These are phyloP conservation scores for Urocynchramus pylzowi DNA, from an alignment of 2,113 vertebrate species.

Conservation along the genomic window DNA sequence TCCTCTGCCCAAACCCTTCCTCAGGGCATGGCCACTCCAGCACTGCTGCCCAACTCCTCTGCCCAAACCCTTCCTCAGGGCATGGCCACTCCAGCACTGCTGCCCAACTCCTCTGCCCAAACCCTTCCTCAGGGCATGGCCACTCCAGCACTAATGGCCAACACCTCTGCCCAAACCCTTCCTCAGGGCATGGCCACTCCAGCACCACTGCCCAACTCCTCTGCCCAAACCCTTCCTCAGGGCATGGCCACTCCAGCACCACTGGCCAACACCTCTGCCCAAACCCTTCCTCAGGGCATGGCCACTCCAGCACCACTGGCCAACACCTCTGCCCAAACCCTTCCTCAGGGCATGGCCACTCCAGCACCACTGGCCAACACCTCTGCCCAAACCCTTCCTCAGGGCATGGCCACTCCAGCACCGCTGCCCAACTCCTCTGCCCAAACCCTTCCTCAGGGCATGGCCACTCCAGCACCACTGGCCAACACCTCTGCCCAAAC, in stretches of 20 bases:
- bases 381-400: too few relatives aligned
- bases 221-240: background rate
- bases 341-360: too few relatives aligned
- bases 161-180: background rate
- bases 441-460: background rate
- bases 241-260: too few relatives aligned
- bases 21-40: background rate
- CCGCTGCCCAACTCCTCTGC: too few relatives aligned
- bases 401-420: too few relatives aligned
- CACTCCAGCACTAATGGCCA: background rate
- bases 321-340: too few relatives aligned
- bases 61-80: background rate
- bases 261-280: too few relatives aligned
- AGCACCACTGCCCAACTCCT: background rate
- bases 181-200: background rate
- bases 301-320: too few relatives aligned
- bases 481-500: background rate
- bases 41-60: background rate
- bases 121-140: background rate
- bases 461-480: background rate
- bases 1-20: background rate
- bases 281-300: too few relatives aligned
- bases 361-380: too few relatives aligned
- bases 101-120: background rate
- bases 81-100: background rate